phyloP scores from a whole-genome alignment of 2,888 invertebrate genomes.

The Cryptophagus acutangulus region DNA sequence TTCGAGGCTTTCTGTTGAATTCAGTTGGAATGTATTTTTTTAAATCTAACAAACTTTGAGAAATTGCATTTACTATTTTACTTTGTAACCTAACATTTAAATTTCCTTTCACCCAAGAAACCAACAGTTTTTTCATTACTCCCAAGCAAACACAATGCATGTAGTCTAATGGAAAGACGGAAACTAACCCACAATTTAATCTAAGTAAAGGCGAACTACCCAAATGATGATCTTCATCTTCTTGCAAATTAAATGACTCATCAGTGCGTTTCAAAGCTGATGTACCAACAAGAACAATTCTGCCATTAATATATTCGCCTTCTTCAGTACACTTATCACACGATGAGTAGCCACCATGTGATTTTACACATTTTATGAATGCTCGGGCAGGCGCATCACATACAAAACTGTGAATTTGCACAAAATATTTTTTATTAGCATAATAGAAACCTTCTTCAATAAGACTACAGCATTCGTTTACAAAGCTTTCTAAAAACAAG shows the following conservation, averaged over 20 bases:
- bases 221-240: neutral
- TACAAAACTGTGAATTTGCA: slow-evolving; percentile 19
- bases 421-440: slow-evolving; percentile 8
- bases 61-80: neutral
- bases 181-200: neutral
- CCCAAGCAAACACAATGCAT: slow-evolving; percentile 7
- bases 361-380: slow-evolving; percentile 21
- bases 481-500: slow-evolving; percentile 20
- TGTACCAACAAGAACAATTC: neutral
- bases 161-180: neutral
- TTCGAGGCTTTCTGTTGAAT: slow-evolving; percentile 13
- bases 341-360: slow-evolving; percentile 19
- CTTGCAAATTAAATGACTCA: slow-evolving; percentile 12
- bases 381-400: slow-evolving; percentile 25
- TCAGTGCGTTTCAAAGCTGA: slow-evolving; percentile 11
- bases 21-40: slow-evolving; percentile 9
- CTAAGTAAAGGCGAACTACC: slow-evolving; percentile 19
- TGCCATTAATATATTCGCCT: slow-evolving; percentile 12
- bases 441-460: slow-evolving; percentile 6
- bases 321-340: slow-evolving; percentile 22
- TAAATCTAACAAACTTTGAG: neutral
- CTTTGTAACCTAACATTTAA: slow-evolving; percentile 2
- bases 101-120: slow-evolving; percentile 3
- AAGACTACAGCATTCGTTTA: slow-evolving; percentile 17
- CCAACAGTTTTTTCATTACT: neutral